Evolutionary conservation across 2,888 invertebrate genomes (phyloP), one percentile per base, ranked within the genome.

Genomic region (Anthophora plumipes): DNA sequence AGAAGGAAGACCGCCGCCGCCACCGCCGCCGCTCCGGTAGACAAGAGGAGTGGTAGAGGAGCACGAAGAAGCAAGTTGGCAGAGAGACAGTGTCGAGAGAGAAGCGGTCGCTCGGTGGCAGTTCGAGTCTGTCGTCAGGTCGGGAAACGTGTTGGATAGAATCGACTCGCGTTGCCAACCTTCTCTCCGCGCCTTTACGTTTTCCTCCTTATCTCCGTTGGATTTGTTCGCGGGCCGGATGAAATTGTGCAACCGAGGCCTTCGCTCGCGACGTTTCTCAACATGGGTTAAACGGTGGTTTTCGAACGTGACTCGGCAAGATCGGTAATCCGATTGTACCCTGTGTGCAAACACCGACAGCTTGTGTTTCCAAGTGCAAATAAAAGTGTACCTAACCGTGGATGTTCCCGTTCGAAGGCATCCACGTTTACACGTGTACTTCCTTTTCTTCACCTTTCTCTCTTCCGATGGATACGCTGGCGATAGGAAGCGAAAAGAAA

Each of bases 51-150:
- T 64, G 63, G 82, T 70, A 72, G 77, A 77, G 73, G 79, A 75
- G 82, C 69, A 67, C 73, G 75, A 77, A 76, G 84, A 77, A 82
- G 72, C 77, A 76, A 79, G 81, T 80, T 73, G 82, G 75, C 73
- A 83, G 80, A 83, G 80, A 82, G 73, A 75, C 72, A 77, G 59
- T 46, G 76, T 39, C 25, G 76, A 70, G 77, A 61, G 79, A 75
- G 72, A 63, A 68, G 79, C 63, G 72, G 50, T 71, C 61, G 75
- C 61, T 72, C 72, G 79, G 76, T 73, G 80, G 82, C 85, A 69
- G 75, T 80, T 64, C 64, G 84, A 85, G 84, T 85, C 82, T 85
- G 82, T 83, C 87, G 87, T 81, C 74, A 77, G 85, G 77, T 74
- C 80, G 78, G 60, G 76, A 63, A 71, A 80, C 83, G 83, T 73